Base-by-base conservation (phyloP, 2,888 invertebrate genomes). In the Uloborus plumipes region DNA sequence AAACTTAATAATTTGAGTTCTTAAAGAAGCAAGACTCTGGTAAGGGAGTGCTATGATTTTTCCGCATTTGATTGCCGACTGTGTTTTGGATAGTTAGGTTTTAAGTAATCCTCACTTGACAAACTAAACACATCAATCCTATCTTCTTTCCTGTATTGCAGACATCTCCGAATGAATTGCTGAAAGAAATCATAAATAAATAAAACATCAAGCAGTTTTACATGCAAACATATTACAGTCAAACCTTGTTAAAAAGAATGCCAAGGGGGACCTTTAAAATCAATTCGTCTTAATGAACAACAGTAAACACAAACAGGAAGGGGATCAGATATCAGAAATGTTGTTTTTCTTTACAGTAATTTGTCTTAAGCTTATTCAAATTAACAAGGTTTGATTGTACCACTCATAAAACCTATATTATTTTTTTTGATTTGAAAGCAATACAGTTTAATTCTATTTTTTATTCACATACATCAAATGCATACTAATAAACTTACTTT, bases 91-190 rank as follows among this genome's bases (percentile, higher is more conserved):
- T 94, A 93, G 81, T 96, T 96, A 87, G 97, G 96, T 91, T 98
- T 97, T 89, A 99, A 93, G 92, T 99, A 99, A 91, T 99, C 98
- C 91, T 99, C 98, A 90, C 94, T 93, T 88, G 98, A 95, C 90
- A 99, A 91, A 83, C 95, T 94, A 90, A 97, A 93, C 88, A 99
- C 99, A 91, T 99, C 99, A 90, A 99, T 98, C 86, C 99, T 94
- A 91, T 98, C 97, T 91, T 99, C 99, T 91, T 99, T 99, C 88
- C 96, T 94, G 91, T 99, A 99, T 88, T 98, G 98, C 90, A 99
- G 92, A 91, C 99, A 99, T 89, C 96, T 94, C 87, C 98, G 93
- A 90, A 99, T 99, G 91, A 99, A 99, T 91, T 96, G 95, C 98
- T 99, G 92, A 85, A 58, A 87, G 86, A 77, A 75, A 39, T 39